Percentiles rank a stretch among this genome's conserved stretches.
Evolutionary conservation across 2,113 vertebrate genomes (phyloP).

Genomic region (Acinonyx jubatus): DNA sequence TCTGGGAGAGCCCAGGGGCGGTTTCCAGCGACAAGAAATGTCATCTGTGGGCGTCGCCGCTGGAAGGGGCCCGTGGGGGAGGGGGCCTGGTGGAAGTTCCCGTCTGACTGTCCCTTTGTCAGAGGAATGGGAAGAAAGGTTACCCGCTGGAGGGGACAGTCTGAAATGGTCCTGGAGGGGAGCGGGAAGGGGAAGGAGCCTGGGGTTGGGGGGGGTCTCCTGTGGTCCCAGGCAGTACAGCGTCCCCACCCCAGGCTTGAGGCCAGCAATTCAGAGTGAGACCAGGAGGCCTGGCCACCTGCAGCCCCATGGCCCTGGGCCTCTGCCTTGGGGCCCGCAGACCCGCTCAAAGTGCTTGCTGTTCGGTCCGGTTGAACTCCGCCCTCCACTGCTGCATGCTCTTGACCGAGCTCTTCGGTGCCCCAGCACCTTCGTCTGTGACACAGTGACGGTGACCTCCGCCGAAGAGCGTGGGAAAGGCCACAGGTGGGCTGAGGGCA

Average conservation of each 20-base stretch:
- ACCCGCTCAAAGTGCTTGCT: neutral
- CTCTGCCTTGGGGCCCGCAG: too few relatives aligned
- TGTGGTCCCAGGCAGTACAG: neutral
- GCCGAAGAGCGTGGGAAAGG: neutral
- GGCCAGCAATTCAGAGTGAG: neutral
- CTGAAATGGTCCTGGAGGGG: neutral
- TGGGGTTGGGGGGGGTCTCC: neutral
- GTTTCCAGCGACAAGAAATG: neutral
- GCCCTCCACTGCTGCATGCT: neutral
- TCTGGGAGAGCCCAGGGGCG: accelerated
- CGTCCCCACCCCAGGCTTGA: too few relatives aligned
- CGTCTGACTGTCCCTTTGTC: neutral
- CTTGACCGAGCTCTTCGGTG: accelerated
- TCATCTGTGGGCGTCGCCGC: accelerated
- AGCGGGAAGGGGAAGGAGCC: neutral
- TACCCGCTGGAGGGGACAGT: accelerated
- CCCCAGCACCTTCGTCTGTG: neutral
- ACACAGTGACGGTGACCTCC: neutral
- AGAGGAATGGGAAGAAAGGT: neutral
- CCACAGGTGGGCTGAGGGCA: neutral
- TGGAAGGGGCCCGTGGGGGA: accelerated
- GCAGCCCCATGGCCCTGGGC: accelerated
- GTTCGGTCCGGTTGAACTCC: neutral
- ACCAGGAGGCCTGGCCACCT: neutral
- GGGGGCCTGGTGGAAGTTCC: neutral